A percentile compares a stretch with the other conserved stretches of the same genome.
Conservation (phyloP, 2,113 vertebrate species). For the Meleagris gallopavo region DNA sequence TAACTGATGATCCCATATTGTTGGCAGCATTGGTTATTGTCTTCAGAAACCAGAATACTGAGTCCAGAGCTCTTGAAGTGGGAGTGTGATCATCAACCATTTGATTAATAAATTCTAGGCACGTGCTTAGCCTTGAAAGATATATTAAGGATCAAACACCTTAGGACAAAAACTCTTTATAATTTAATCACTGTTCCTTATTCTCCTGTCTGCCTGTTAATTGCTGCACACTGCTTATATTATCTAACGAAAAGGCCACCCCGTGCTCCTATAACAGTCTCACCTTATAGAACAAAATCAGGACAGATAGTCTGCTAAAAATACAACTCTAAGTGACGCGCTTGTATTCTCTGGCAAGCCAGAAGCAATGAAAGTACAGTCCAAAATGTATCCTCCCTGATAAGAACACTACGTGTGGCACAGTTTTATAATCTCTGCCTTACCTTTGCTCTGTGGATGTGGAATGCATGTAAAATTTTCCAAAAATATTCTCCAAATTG, state of each 20-base stretch:
- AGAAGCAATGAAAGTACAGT: not conserved
- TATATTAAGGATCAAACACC: constrained; percentile 9
- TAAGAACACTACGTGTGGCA: constrained; percentile 30
- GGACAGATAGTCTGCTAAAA: not conserved
- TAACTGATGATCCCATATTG: not conserved
- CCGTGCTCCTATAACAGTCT: not conserved
- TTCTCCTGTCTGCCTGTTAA: constrained; percentile 23
- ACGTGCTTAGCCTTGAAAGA: not conserved
- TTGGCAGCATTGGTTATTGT: not conserved
- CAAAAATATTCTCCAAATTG: constrained; percentile 16
- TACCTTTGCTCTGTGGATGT: constrained; percentile 30
- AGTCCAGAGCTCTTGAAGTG: constrained; percentile 10
- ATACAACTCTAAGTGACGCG: not conserved
- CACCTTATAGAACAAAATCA: not conserved
- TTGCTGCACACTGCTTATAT: not conserved
- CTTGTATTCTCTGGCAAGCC: constrained; percentile 2
- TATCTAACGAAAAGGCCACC: not conserved
- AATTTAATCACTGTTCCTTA: not conserved
- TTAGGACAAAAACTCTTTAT: constrained; percentile 31
- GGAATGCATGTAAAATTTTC: constrained; percentile 10
- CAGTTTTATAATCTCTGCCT: constrained; percentile 20
- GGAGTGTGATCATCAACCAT: not conserved
- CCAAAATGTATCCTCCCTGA: not conserved
- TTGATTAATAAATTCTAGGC: not conserved
- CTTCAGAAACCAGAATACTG: not conserved